These are phyloP conservation scores for Lepisosteus osseus DNA, from an alignment of 2,113 vertebrate species.

Conservation along the genomic window DNA sequence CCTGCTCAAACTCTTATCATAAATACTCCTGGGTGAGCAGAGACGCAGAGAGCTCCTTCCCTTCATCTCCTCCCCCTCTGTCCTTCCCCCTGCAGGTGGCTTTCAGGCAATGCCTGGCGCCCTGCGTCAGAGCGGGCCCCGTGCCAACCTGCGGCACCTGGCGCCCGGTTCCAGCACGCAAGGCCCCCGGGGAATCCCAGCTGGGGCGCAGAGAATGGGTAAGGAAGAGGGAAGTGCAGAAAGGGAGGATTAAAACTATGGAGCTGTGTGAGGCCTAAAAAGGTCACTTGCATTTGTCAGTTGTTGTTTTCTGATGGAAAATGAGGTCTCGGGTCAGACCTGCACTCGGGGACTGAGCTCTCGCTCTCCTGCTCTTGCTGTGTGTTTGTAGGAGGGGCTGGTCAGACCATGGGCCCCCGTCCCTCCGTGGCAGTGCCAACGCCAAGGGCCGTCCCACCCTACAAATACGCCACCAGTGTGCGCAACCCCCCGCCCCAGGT, in stretches of 20 bases:
- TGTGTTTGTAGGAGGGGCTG: constrained; percentile 55
- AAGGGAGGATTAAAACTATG: not conserved
- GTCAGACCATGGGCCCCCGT: constrained; percentile 79
- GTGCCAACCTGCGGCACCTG: constrained; percentile 83
- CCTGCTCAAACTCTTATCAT: too few relatives aligned
- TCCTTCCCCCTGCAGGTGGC: constrained; percentile 48
- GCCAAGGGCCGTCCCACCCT: constrained; percentile 84
- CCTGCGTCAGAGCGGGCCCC: constrained; percentile 89
- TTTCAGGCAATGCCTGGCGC: constrained; percentile 90
- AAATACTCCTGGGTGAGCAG: not conserved
- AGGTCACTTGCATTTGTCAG: constrained; percentile 16
- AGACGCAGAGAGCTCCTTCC: not conserved
- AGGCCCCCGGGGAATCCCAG: constrained; percentile 79
- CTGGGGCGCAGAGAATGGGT: constrained; percentile 79
- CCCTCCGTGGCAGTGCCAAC: constrained; percentile 74
- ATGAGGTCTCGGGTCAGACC: constrained; percentile 25
- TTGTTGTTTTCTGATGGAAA: constrained; percentile 44
- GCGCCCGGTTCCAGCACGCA: constrained; percentile 72
- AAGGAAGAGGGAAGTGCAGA: constrained; percentile 38
- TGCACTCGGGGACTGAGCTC: constrained; percentile 16
- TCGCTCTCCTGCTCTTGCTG: constrained; percentile 28
- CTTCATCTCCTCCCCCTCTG: not conserved
- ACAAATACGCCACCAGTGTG: constrained; percentile 87
- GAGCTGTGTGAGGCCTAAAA: not conserved
- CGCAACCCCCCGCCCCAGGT: constrained; percentile 85